Evolutionary conservation across 2,797 vertebrate species (phyloP).

Genomic region (Pagetopsis macropterus): DNA sequence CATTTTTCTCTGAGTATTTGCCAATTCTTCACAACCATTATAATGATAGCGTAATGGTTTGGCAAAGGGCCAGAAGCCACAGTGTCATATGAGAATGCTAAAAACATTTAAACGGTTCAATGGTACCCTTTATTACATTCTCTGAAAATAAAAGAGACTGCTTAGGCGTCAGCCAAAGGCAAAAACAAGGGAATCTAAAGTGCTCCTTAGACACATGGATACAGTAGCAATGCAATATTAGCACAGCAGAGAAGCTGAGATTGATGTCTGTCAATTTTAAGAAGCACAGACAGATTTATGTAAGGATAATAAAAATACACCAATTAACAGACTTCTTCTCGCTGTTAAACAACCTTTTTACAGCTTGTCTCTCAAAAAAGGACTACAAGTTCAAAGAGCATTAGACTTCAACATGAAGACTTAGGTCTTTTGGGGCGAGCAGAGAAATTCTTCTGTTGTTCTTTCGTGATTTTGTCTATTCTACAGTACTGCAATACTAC

Average conservation of each 20-base stretch:
- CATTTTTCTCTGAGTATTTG: conserved; percentile 55
- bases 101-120: conserved; percentile 62
- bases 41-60: conserved; percentile 59
- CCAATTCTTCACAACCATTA: conserved; percentile 55
- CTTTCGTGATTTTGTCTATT: too few species aligned
- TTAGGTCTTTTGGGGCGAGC: too few species aligned
- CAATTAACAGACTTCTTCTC: background rate
- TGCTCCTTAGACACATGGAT: conserved; percentile 27
- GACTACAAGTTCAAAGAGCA: too few species aligned
- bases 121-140: conserved; percentile 59
- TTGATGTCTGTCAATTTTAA: conserved; percentile 43
- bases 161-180: conserved; percentile 37
- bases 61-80: conserved; percentile 53
- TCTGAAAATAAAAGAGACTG: conserved; percentile 46
- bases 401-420: too few species aligned
- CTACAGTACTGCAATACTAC: too few species aligned
- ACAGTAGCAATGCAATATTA: conserved; percentile 26
- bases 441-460: too few species aligned
- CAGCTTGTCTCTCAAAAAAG: background rate
- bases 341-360: background rate
- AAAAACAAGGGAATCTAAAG: conserved; percentile 29
- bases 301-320: conserved; percentile 39
- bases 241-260: conserved; percentile 15
- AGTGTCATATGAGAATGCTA: conserved; percentile 32
- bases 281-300: conserved; percentile 22